Evolutionary conservation across 2,113 vertebrate genomes (phyloP).

Genomic region (Bettongia penicillata): DNA sequence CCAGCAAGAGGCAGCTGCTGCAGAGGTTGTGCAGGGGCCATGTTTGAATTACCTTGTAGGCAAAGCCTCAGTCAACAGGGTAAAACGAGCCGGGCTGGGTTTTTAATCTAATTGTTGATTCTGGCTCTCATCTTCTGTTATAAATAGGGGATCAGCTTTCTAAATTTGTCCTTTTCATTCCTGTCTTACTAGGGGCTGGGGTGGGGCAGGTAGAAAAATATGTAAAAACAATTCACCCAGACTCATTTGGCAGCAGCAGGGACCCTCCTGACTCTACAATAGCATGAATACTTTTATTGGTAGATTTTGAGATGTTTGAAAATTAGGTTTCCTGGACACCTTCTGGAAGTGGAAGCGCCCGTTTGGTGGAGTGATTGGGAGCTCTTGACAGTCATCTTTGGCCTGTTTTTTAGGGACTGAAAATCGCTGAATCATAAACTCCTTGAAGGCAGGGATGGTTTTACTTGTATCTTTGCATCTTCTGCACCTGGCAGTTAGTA

Average conservation of each 20-base stretch:
- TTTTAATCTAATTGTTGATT: fast-evolving
- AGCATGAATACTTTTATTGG: not conserved
- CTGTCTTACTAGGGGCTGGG: not conserved
- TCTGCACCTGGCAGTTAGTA: not conserved
- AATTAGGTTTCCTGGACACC: not conserved
- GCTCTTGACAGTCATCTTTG: not conserved
- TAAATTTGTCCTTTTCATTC: not conserved
- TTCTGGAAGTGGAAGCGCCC: not conserved
- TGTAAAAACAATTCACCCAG: too few relatives aligned
- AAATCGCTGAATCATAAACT: not conserved
- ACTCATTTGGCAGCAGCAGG: not conserved
- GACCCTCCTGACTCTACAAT: not conserved
- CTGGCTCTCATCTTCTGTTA: not conserved
- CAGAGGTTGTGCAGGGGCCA: not conserved
- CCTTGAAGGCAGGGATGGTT: not conserved
- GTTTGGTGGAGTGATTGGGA: not conserved
- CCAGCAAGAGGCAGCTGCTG: not conserved
- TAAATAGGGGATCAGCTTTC: not conserved
- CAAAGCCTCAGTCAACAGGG: too few relatives aligned
- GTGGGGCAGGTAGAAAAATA: not conserved
- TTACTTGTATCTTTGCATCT: not conserved
- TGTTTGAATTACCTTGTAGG: fast-evolving
- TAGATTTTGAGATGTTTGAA: not conserved
- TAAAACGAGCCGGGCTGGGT: not conserved
- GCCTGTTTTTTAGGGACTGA: conserved; percentile 8